Percentiles rank a stretch among this genome's conserved stretches.
Conservation (phyloP, 2,888 invertebrate genomes). For the Oscheius sp. region DNA sequence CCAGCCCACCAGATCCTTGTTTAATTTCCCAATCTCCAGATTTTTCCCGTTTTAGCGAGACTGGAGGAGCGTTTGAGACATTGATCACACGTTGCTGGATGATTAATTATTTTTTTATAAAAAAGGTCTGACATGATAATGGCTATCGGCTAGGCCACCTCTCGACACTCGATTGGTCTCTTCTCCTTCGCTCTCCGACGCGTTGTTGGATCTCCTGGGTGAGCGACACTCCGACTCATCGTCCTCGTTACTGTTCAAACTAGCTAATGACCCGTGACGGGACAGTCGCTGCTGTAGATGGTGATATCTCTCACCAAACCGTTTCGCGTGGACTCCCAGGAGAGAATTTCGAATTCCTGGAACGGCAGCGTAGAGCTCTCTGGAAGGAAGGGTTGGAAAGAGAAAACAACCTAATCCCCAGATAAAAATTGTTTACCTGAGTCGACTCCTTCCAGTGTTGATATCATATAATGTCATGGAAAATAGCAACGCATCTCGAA, state of each 20-base stretch:
- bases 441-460: constrained; percentile 69
- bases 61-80: constrained; percentile 73
- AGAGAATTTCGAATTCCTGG: constrained; percentile 71
- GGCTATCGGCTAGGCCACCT: constrained; percentile 64
- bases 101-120: neutral
- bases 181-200: constrained; percentile 46
- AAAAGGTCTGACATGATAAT: constrained; percentile 54
- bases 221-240: neutral
- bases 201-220: constrained; percentile 11
- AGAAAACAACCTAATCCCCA: neutral
- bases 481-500: constrained; percentile 70
- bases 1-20: constrained; percentile 70
- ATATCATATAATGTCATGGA: constrained; percentile 72
- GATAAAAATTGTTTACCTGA: constrained; percentile 55
- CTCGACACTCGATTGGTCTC: constrained; percentile 45
- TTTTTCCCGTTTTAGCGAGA: constrained; percentile 68
- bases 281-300: constrained; percentile 48
- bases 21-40: constrained; percentile 70
- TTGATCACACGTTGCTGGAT: constrained; percentile 73
- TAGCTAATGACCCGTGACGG: constrained; percentile 18
- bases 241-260: constrained; percentile 29
- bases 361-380: constrained; percentile 72
- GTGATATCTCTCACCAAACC: constrained; percentile 68
- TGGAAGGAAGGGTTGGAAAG: constrained; percentile 20
- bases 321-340: constrained; percentile 71